A percentile compares a stretch with the other conserved stretches of the same genome.
These are phyloP conservation scores for Crepidodera aurea DNA, from an alignment of 2,888 invertebrate species.

Conservation along the genomic window DNA sequence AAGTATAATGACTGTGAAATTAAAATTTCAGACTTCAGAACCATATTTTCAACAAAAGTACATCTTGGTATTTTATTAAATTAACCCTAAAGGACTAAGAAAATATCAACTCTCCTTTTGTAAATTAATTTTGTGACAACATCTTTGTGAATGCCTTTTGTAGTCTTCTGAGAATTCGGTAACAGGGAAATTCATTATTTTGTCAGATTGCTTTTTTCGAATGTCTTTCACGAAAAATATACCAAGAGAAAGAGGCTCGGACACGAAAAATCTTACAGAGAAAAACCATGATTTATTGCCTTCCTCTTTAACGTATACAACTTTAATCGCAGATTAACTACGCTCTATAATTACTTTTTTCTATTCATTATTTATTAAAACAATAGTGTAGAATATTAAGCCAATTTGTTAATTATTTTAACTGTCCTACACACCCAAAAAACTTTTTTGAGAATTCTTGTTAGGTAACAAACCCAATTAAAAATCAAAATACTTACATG, in stretches of 20 bases:
- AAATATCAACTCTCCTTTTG: constrained; percentile 14
- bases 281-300: constrained; percentile 12
- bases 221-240: constrained; percentile 11
- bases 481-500: constrained; percentile 88
- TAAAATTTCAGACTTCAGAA: not conserved
- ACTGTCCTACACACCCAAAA: too few relatives aligned
- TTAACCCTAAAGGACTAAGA: constrained; percentile 5
- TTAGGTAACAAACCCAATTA: too few relatives aligned
- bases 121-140: constrained; percentile 15
- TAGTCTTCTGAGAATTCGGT: constrained; percentile 1
- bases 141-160: constrained; percentile 15
- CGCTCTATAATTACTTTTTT: not conserved
- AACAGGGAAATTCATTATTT: constrained; percentile 16
- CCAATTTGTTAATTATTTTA: too few relatives aligned
- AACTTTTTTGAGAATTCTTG: too few relatives aligned
- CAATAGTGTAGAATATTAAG: too few relatives aligned
- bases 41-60: constrained; percentile 8
- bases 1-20: too few relatives aligned
- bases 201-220: constrained; percentile 13
- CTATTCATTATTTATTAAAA: not conserved
- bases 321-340: constrained; percentile 1
- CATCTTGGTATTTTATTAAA: constrained; percentile 4
- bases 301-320: not conserved
- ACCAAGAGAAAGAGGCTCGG: not conserved
- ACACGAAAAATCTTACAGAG: constrained; percentile 4